Evolutionary conservation across 2,888 invertebrate species (phyloP).

Genomic region (Lordiphosa andalusiaca): DNA sequence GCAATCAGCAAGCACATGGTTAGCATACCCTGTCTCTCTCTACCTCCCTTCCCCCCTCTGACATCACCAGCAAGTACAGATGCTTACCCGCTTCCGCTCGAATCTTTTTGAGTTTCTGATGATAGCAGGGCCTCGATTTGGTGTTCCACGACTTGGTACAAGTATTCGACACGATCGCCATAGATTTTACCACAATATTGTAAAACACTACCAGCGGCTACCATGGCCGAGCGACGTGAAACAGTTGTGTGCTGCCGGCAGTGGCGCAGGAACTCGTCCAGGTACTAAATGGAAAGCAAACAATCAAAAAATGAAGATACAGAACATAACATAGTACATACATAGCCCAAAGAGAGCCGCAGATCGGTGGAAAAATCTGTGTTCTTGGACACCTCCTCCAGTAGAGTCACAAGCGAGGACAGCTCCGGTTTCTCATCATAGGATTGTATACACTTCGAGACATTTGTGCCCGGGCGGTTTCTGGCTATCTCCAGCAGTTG

Average conservation of each 20-base stretch:
- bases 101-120: conserved; percentile 45
- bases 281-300: conserved; percentile 51
- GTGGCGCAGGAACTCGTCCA: conserved; percentile 61
- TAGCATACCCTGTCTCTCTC: not conserved
- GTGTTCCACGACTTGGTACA: conserved; percentile 67
- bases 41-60: not conserved
- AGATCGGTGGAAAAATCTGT: conserved; percentile 73
- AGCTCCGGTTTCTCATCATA: conserved; percentile 59
- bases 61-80: not conserved
- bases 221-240: conserved; percentile 25
- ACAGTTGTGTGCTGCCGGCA: not conserved
- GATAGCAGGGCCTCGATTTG: conserved; percentile 61
- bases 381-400: conserved; percentile 76
- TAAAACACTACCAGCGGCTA: conserved; percentile 54
- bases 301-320: too few species aligned
- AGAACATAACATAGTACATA: conserved; percentile 45
- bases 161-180: conserved; percentile 72
- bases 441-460: conserved; percentile 65
- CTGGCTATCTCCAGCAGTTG: conserved; percentile 55
- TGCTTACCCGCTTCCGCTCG: conserved; percentile 23
- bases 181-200: conserved; percentile 76
- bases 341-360: conserved; percentile 70
- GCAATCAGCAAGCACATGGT: conserved; percentile 21
- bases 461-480: conserved; percentile 69
- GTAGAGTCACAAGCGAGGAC: conserved; percentile 60